Evolutionary conservation across 2,888 invertebrate genomes (phyloP), one percentile per base, ranked within the genome.

Genomic region (Rhynchonema sp.): DNA sequence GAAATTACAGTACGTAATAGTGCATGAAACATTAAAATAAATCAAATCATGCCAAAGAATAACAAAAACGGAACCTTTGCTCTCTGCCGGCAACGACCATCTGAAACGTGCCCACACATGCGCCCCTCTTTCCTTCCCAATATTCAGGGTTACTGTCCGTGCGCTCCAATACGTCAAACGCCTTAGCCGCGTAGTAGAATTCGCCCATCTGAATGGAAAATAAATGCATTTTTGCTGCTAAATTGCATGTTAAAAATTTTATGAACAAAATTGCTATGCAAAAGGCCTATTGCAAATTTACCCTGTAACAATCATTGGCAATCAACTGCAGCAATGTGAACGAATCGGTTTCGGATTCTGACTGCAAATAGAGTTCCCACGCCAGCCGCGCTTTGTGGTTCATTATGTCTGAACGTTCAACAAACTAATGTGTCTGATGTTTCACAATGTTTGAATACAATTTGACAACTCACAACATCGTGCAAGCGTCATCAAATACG

Each of bases 91-190:
- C 85, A 3, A 85, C 83, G 49, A 89, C 83, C 55, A 85, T 83
- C 74, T 89, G 92, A 65, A 94, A 85, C 29, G 87, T 85, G 0
- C 92, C 96, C 59, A 89, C 87, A 69, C 91, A 87, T 1, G 94
- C 91, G 0, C 94, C 94, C 20, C 92, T 81, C 71, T 94, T 87
- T 0, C 92, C 94, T 75, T 92, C 94, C 94, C 92, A 96, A 79
- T 91, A 87, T 73, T 96, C 94, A 0, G 92, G 91, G 67, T 87
- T 90, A 0, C 91, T 88, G 74, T 96, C 94, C 66, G 91, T 79
- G 67, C 87, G 83, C 72, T 94, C 92, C 1, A 98, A 78, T 81
- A 90, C 86, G 73, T 98, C 92, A 74, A 96, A 98, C 0, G 94
- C 91, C 72, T 90, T 91, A 1, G 91, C 91, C 0, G 96, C 87